Base-by-base conservation (phyloP, 2,113 vertebrate genomes). In the Corydoras maculifer region DNA sequence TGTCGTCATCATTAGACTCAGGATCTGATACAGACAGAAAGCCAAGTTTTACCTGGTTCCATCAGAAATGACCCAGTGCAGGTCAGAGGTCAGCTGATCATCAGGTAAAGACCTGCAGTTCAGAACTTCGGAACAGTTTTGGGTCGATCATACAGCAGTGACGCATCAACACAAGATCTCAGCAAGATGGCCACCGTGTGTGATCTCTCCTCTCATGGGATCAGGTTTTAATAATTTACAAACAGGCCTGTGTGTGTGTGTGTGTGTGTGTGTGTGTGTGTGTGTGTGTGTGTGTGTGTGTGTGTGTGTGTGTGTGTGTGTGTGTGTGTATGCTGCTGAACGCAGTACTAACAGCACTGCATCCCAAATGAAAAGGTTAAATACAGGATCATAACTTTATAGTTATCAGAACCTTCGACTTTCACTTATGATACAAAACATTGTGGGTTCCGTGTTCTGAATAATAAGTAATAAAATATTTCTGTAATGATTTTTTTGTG, bases 211-310 rank as follows among this genome's bases (percentile, higher is more conserved):
- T 65, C 58, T 15, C 62, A 75, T 18, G 66, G 70, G 70, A 69
- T 73, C 70, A 53, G 62, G 69, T 76, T 70, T 76, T 76, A 79
- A 76, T 73, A 68, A 76, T 74, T 76, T 67, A 79, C 18, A 31
- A 48, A 35, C n/a, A 30, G 60, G 13, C 30, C 49, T 9, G 43
- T 75, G 32, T 78, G 13, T 43, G 18, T 72, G 60, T 72, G 79
- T 53, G 35, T 43, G 35, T 43, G 35, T 43, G 35, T 43, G 35
- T 43, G 35, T 43, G 35, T 43, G 35, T 43, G 35, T 43, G 35
- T 43, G 35, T 43, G 35, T 43, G 35, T 43, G 35, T 43, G 35
- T 43, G 35, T 43, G 35, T 43, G 35, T 43, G 35, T 43, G 35
- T 43, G 32, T 35, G 32, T 35, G 32, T 35, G 32, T 35, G 32